These are phyloP conservation scores for Peromyscus melanophrys DNA, from an alignment of 2,797 vertebrate genomes.

Conservation along the genomic window DNA sequence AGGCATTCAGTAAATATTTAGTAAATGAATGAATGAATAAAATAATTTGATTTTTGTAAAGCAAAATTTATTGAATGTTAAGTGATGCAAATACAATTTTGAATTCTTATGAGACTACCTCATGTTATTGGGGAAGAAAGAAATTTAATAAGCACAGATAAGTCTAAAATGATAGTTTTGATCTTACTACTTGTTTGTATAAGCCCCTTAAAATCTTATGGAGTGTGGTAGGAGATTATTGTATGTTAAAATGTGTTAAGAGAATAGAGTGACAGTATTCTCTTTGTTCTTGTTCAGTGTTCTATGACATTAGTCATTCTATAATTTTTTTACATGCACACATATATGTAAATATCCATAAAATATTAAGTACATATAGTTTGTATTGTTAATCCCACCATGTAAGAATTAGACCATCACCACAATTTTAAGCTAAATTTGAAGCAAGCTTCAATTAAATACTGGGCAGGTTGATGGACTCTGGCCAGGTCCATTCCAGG, in stretches of 20 bases:
- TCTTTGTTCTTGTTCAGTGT: slow-evolving; percentile 16
- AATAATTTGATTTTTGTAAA: slow-evolving; percentile 65
- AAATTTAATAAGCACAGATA: slow-evolving; percentile 64
- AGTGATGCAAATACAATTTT: slow-evolving; percentile 41
- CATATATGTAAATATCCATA: not conserved
- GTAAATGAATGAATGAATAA: slow-evolving; percentile 43
- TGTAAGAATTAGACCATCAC: too few relatives aligned
- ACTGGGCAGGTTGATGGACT: not conserved
- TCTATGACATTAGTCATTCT: not conserved
- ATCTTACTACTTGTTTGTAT: not conserved
- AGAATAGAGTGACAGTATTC: slow-evolving; percentile 27
- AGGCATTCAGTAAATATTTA: slow-evolving; percentile 26
- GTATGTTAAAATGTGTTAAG: not conserved
- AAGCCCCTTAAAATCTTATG: not conserved
- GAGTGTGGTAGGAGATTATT: not conserved
- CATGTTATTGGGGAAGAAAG: slow-evolving; percentile 22
- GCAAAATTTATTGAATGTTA: slow-evolving; percentile 66
- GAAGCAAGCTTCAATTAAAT: not conserved
- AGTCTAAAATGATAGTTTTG: slow-evolving; percentile 51
- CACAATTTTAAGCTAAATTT: not conserved
- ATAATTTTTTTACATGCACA: not conserved
- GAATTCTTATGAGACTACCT: not conserved
- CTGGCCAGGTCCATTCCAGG: not conserved
- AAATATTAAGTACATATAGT: not conserved
- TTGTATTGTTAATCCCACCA: not conserved